Evolutionary conservation across 2,797 vertebrate species (phyloP).

Genomic region (Lacerta bilineata): DNA sequence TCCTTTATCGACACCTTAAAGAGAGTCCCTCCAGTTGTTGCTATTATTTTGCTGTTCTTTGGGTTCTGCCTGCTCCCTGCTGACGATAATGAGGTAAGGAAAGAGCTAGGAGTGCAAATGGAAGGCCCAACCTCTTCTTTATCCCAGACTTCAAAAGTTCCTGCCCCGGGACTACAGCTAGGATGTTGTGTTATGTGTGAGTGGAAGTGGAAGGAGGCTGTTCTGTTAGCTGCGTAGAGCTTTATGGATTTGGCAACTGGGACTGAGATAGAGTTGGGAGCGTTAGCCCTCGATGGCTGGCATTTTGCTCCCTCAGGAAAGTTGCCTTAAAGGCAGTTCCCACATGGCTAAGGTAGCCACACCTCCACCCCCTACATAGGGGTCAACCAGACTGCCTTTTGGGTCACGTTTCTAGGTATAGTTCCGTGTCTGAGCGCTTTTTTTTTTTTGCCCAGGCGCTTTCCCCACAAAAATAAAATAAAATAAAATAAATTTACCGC

Average conservation of each 20-base stretch:
- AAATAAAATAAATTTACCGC: no score
- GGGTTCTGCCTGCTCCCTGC: slow-evolving; percentile 21
- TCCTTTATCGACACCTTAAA: slow-evolving; percentile 51
- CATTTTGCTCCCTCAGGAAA: not conserved
- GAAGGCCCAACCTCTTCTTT: not conserved
- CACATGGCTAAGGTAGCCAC: no score
- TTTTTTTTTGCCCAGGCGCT: no score
- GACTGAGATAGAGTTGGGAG: not conserved
- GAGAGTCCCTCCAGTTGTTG: slow-evolving; percentile 51
- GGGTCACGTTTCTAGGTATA: no score
- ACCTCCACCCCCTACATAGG: no score
- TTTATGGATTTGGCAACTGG: not conserved
- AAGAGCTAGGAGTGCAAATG: slow-evolving; percentile 1
- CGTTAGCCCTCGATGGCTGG: not conserved
- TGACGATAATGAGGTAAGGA: slow-evolving; percentile 75
- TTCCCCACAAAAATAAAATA: no score
- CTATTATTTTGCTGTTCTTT: slow-evolving; percentile 18
- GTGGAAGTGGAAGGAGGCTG: not conserved
- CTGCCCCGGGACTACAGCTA: not conserved
- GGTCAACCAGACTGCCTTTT: no score
- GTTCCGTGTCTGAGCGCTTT: no score
- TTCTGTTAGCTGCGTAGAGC: not conserved
- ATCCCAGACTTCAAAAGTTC: not conserved
- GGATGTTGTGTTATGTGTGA: not conserved
- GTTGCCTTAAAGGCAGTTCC: not conserved